Conservation (phyloP, 2,888 invertebrate species). For the Eupithecia vulgata region DNA sequence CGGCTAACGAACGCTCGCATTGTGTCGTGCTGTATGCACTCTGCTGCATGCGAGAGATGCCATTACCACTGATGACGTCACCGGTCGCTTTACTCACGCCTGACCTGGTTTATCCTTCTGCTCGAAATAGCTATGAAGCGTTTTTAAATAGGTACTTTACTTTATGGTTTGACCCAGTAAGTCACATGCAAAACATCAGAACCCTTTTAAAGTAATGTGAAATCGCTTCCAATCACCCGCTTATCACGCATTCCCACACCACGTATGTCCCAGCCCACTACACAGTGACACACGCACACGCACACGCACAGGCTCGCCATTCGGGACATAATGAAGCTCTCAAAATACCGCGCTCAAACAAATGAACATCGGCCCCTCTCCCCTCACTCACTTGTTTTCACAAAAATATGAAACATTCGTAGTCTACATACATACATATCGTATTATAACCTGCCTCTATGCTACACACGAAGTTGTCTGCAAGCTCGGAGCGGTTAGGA, state of each 20-base stretch:
- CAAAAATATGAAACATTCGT: neutral
- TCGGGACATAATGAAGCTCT: neutral
- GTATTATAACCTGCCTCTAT: neutral
- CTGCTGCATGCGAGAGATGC: neutral
- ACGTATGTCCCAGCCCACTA: neutral
- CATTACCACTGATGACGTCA: conserved; percentile 7
- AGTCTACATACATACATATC: neutral
- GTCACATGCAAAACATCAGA: neutral
- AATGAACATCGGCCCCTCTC: neutral
- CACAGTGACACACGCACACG: neutral
- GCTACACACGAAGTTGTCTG: neutral
- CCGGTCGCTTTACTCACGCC: neutral
- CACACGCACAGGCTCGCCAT: neutral
- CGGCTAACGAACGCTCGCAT: conserved; percentile 7
- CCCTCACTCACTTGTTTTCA: neutral
- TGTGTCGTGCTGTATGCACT: neutral
- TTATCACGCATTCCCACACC: neutral
- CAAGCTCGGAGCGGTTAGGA: neutral
- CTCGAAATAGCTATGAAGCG: neutral
- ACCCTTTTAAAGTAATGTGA: neutral
- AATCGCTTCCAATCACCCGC: neutral
- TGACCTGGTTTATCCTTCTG: neutral
- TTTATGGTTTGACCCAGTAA: neutral
- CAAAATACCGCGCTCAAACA: neutral
- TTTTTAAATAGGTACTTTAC: too few species aligned